phyloP scores from a whole-genome alignment of 2,888 invertebrate genomes.

The Polietes domitor region DNA sequence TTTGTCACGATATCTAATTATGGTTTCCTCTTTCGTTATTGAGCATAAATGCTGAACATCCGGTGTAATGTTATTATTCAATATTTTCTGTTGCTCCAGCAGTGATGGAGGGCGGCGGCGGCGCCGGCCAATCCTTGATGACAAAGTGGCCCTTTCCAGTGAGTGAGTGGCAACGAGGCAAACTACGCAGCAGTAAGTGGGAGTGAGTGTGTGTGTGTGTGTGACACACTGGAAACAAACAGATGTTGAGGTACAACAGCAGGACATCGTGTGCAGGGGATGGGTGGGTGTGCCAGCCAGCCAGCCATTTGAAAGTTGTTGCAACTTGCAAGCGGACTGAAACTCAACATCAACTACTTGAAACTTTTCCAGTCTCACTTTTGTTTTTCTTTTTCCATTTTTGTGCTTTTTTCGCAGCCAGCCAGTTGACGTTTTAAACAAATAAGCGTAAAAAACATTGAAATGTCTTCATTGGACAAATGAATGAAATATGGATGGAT shows the following conservation, averaged over 20 bases:
- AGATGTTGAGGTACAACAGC: neutral
- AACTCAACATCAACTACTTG: neutral
- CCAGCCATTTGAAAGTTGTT: neutral
- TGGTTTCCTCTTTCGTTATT: conserved; percentile 63
- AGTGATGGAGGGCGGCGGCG: neutral
- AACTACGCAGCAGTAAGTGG: neutral
- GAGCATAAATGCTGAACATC: conserved; percentile 61
- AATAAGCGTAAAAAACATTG: conserved; percentile 36
- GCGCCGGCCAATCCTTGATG: neutral
- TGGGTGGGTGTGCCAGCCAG: no score
- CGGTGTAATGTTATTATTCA: conserved; percentile 64
- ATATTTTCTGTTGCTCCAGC: conserved; percentile 41
- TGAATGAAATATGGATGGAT: conserved; percentile 38
- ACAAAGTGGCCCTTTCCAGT: neutral
- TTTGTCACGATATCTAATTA: conserved; percentile 65
- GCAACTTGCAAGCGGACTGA: neutral
- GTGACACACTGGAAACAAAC: no score
- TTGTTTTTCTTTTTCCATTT: neutral
- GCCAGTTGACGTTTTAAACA: conserved; percentile 13
- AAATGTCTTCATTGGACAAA: conserved; percentile 50
- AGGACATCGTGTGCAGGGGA: neutral
- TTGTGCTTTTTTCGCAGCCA: neutral
- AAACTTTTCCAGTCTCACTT: conserved; percentile 7
- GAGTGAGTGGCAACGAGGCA: neutral
- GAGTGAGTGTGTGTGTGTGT: no score